Percentiles rank a stretch among this genome's conserved stretches.
These are phyloP conservation scores for Thinocorus orbignyianus DNA, from an alignment of 2,113 vertebrate species.

Conservation along the genomic window DNA sequence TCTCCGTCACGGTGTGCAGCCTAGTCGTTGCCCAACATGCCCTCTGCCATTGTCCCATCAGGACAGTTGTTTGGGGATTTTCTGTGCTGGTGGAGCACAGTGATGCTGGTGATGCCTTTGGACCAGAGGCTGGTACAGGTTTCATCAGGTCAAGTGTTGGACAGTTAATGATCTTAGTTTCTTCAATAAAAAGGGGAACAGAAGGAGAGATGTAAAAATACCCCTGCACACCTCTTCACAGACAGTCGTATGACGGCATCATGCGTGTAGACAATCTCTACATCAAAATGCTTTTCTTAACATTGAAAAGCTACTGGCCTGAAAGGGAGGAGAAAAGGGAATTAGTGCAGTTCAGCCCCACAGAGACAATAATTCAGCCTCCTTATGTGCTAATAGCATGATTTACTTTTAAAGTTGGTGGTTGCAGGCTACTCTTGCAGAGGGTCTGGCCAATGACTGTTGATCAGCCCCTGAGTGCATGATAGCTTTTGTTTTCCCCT, in stretches of 20 bases:
- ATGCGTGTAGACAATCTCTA: background rate
- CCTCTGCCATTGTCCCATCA: background rate
- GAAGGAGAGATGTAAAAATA: background rate
- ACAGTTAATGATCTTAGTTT: background rate
- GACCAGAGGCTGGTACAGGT: background rate
- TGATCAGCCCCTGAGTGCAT: background rate
- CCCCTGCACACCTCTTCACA: fast-evolving
- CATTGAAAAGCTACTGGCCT: background rate
- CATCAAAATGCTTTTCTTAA: background rate
- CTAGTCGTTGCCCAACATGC: too few relatives aligned
- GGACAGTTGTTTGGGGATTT: background rate
- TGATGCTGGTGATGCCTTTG: background rate
- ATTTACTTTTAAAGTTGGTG: background rate
- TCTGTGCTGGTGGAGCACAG: background rate
- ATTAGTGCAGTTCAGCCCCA: background rate
- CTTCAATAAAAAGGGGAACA: background rate
- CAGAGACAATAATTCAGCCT: background rate
- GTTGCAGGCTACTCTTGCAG: background rate
- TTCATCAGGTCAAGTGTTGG: background rate
- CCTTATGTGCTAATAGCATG: background rate
- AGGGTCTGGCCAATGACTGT: background rate
- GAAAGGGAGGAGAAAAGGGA: background rate
- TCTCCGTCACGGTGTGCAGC: fast-evolving
- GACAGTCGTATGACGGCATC: background rate
- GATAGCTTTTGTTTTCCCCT: background rate